Conservation (phyloP, 2,113 vertebrate species). For the Rhinolophus sinicus region DNA sequence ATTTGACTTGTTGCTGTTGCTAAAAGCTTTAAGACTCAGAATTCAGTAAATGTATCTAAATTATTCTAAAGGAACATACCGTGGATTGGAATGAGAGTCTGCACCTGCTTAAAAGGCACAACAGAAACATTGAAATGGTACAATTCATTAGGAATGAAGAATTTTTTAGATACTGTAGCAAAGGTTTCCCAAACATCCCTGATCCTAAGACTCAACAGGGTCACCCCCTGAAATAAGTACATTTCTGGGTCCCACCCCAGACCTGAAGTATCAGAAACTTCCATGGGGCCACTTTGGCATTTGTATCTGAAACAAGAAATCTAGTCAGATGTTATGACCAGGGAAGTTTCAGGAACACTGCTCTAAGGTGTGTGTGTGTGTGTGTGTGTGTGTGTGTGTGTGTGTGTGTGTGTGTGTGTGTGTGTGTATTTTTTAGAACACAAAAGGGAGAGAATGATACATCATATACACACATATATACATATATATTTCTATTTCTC, state of each 20-base stretch:
- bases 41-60: background rate
- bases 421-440: background rate
- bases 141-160: constrained; percentile 27
- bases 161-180: background rate
- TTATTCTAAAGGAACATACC: constrained; percentile 32
- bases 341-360: background rate
- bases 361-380: background rate
- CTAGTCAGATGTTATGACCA: background rate
- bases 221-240: background rate
- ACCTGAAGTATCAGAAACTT: background rate
- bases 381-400: too few species aligned
- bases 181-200: constrained; percentile 20
- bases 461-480: too few species aligned
- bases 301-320: constrained; percentile 32
- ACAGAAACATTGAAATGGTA: background rate
- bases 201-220: background rate
- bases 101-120: background rate
- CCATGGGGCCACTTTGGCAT: background rate
- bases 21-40: constrained; percentile 25
- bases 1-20: constrained; percentile 30
- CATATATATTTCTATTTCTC: background rate
- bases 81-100: constrained; percentile 34
- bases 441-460: background rate
- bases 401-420: too few species aligned
- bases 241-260: background rate